phyloP scores from a whole-genome alignment of 53 echinoderm and acorn worm species.

The Zoroaster sp. region DNA sequence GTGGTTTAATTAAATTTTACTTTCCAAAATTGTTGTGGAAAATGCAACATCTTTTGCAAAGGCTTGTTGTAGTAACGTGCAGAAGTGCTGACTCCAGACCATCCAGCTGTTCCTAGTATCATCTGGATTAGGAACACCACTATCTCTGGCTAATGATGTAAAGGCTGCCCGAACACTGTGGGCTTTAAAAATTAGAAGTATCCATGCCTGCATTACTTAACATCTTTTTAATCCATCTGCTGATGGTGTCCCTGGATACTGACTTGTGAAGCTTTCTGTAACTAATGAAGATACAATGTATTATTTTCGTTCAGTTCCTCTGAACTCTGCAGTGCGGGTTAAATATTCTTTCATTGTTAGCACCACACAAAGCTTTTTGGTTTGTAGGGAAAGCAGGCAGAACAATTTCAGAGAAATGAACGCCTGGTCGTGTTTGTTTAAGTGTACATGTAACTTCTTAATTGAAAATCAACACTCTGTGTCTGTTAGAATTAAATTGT shows the following conservation, averaged over 20 bases:
- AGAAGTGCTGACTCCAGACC: slow-evolving; percentile 26
- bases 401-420: neutral
- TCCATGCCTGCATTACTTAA: slow-evolving; percentile 31
- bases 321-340: neutral
- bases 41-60: neutral
- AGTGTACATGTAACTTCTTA: slow-evolving; percentile 23
- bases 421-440: slow-evolving; percentile 43
- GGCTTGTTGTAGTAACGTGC: slow-evolving; percentile 26
- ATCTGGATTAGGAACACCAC: too few species aligned
- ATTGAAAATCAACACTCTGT: slow-evolving; percentile 17
- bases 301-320: neutral
- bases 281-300: slow-evolving; percentile 37
- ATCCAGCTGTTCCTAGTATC: slow-evolving; percentile 46
- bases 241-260: slow-evolving; percentile 29
- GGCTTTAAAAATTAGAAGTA: slow-evolving; percentile 34
- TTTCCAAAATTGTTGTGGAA: neutral
- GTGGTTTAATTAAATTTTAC: neutral
- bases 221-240: slow-evolving; percentile 30
- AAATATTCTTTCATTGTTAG: slow-evolving; percentile 17
- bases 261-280: slow-evolving; percentile 8
- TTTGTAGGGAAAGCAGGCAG: slow-evolving; percentile 11
- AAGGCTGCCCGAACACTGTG: slow-evolving; percentile 47
- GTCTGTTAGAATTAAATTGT: neutral
- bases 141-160: too few species aligned
- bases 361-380: slow-evolving; percentile 21